Conservation (phyloP, 2,113 vertebrate species). For the Indri indri region DNA sequence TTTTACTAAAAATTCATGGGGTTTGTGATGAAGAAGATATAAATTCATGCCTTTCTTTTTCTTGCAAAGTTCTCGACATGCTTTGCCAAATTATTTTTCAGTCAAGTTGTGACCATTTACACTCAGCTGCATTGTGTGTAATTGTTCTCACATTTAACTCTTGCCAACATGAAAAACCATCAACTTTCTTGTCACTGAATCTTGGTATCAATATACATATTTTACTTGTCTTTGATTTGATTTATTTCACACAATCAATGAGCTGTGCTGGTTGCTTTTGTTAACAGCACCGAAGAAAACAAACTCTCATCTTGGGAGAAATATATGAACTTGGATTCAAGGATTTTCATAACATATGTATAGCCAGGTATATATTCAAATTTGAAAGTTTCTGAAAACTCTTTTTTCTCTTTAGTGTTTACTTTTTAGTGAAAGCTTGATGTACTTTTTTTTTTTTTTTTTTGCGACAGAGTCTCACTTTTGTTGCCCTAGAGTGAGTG, state of each 20-base stretch:
- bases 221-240: background rate
- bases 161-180: background rate
- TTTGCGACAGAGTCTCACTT: no score
- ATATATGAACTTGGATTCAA: background rate
- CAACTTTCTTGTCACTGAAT: background rate
- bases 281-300: slow-evolving; percentile 22
- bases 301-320: slow-evolving; percentile 17
- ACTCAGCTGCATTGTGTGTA: background rate
- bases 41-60: background rate
- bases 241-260: slow-evolving; percentile 23
- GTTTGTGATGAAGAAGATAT: background rate
- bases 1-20: background rate
- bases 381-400: slow-evolving; percentile 31
- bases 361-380: background rate
- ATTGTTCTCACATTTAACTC: background rate
- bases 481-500: no score
- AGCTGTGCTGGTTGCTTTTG: background rate
- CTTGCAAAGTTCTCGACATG: background rate
- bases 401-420: slow-evolving; percentile 34
- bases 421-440: background rate
- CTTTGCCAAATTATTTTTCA: background rate
- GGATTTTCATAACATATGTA: slow-evolving; percentile 15
- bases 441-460: no score
- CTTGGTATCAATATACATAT: background rate
- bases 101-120: background rate